Percentiles rank a stretch among this genome's conserved stretches.
Conservation (phyloP, 1,140 invertebrate species). For the Rhynchophorus ferrugineus region DNA sequence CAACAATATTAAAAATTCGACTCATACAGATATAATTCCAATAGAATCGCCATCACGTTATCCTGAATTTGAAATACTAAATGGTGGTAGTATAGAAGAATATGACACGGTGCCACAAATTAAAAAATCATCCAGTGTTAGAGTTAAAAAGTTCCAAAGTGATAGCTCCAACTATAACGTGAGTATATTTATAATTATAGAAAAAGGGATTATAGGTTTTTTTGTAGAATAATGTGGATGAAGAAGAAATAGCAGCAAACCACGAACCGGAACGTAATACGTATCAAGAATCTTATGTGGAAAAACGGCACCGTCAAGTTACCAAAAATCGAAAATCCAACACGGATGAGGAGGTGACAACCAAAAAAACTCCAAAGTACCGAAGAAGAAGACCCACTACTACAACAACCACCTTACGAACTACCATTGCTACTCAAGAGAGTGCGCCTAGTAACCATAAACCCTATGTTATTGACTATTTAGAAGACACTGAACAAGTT, state of each 20-base stretch:
- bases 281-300: too few relatives aligned
- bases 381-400: constrained; percentile 6
- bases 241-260: too few relatives aligned
- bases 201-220: too few relatives aligned
- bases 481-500: constrained; percentile 20
- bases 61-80: constrained; percentile 13
- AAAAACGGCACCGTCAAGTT: too few relatives aligned
- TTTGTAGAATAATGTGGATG: too few relatives aligned
- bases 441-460: constrained; percentile 7
- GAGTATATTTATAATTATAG: neutral
- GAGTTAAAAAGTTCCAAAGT: constrained; percentile 13
- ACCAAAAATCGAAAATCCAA: too few relatives aligned
- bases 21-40: neutral
- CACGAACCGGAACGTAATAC: too few relatives aligned
- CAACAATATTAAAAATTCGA: constrained; percentile 36
- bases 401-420: constrained; percentile 8
- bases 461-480: constrained; percentile 16
- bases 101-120: neutral
- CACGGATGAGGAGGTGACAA: too few relatives aligned
- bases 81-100: constrained; percentile 11
- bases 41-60: constrained; percentile 6
- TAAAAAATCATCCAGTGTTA: constrained; percentile 1
- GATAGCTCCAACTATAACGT: constrained; percentile 6
- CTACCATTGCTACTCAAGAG: neutral
- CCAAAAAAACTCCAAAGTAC: too few relatives aligned